A percentile compares a stretch with the other conserved stretches of the same genome.
Evolutionary conservation across 2,888 invertebrate species (phyloP).

Genomic region (Plebejus anna): DNA sequence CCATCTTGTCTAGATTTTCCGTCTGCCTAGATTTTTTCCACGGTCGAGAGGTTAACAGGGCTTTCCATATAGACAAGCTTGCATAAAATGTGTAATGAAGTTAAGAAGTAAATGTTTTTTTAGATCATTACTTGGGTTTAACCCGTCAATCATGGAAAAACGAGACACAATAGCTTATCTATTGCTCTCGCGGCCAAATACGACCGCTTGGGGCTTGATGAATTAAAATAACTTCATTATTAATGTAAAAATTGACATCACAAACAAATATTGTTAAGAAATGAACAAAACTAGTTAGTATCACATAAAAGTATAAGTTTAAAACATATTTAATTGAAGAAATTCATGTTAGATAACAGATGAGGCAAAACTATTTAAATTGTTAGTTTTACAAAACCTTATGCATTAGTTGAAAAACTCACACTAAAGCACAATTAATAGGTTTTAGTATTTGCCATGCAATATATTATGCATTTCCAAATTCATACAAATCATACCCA

Average conservation of each 20-base stretch:
- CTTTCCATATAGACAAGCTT: no score
- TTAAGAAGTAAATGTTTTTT: not conserved
- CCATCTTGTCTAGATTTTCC: no score
- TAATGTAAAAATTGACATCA: not conserved
- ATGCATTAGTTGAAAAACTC: not conserved
- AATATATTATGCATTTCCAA: not conserved
- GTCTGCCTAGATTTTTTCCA: no score
- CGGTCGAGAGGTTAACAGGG: no score
- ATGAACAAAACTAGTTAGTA: not conserved
- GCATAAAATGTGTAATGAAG: no score
- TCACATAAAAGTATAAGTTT: not conserved
- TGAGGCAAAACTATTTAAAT: not conserved
- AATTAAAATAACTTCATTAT: not conserved
- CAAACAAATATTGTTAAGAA: not conserved
- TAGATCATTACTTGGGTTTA: not conserved
- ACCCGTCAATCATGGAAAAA: no score
- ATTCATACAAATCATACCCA: constrained; percentile 14
- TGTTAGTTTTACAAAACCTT: not conserved
- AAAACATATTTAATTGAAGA: not conserved
- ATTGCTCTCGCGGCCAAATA: no score
- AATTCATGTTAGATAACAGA: not conserved
- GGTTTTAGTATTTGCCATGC: not conserved
- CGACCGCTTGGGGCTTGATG: no score
- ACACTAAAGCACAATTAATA: not conserved
- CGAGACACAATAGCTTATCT: no score